Evolutionary conservation across 2,113 vertebrate genomes (phyloP), one percentile per base, ranked within the genome.

Genomic region (Barnardius zonarius): DNA sequence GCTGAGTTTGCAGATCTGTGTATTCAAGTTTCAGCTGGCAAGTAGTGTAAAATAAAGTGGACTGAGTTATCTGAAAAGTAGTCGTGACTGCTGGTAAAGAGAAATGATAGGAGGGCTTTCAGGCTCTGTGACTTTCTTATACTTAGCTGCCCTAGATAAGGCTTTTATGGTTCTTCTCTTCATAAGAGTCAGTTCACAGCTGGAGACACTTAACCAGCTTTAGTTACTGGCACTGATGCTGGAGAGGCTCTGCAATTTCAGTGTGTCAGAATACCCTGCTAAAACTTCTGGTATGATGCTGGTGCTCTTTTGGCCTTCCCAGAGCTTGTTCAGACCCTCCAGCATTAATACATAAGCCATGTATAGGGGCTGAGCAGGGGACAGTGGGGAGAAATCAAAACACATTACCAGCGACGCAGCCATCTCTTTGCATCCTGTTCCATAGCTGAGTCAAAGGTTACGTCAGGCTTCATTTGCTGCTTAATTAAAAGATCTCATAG

Each of bases 391-490:
- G 43, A 92, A 85, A 73, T 37, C 84, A 68, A 16, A 80, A 28
- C 52, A 54, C 46, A 30, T 37, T 9, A 30, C 19, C 2, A 8
- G 63, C 0, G 3, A 14, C 14, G 48, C 83, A 91, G 55, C 62
- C 62, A 52, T 51, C 37, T 74, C 55, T 2, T 2, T 1, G 7
- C 48, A 52, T 23, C 67, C 75, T 13, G 17, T 72, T 78, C 79
- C 84, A 44, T 49, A 25, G 33, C 78, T 7, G 62, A 41, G 95
- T 59, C 95, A 96, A 87, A 95, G 92, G 93, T 85, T 90, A 68
- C 31, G 82, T 30, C 95, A 92, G 83, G 91, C 59, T 78, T 97
- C 76, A 73, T 97, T 97, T 97, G 94, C 91, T 94, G 80, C 92
- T 91, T 95, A 95, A 96, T 97, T 98, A 94, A 86, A 94, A 97